Evolutionary conservation across 1,140 invertebrate genomes (phyloP), one percentile per base, ranked within the genome.

Genomic region (Leptoteleia sp.): DNA sequence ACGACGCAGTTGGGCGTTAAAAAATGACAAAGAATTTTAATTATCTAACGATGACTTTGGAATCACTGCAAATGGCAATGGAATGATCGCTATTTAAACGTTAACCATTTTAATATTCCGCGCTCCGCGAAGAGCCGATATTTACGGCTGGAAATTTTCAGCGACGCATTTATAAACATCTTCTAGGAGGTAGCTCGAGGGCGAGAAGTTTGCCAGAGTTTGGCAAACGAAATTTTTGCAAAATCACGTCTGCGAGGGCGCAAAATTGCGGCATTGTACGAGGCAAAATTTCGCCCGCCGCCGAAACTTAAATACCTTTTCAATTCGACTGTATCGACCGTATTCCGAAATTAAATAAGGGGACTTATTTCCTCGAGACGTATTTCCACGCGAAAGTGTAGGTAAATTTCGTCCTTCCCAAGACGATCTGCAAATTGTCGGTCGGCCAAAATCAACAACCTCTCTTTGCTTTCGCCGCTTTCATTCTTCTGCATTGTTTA

Each of bases 11-110:
- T 57, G 19, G 3, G 13, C n/a, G 13, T n/a, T 15, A 7, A 52
- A 67, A 45, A 48, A 45, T 37, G n/a, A 8, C 5, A 27, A 68
- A 59, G 54, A 71, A 71, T 71, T 71, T 61, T 35, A 52, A 71
- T 54, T 6, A 29, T 31, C 43, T 12, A 57, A 40, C 31, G 8
- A 47, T 19, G 52, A 35, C 48, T 43, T 12, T 6, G 27, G 2
- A 17, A 37, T 55, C 40, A 7, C 19, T 19, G 50, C 43, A 38
- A 47, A 54, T 27, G 29, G 17, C 55, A 16, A 37, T 45, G 27
- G 55, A 59, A 61, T 6, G 67, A 35, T 52, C 54, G 54, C 55
- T 52, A 52, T 71, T 71, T 42, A 48, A 52, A 43, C 17, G 17
- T 27, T 29, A 17, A 1, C 37, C 11, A 48, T 68, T 59, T 59